Base-by-base conservation (phyloP, 1,140 invertebrate species). In the Lamellibrachia luymesi region DNA sequence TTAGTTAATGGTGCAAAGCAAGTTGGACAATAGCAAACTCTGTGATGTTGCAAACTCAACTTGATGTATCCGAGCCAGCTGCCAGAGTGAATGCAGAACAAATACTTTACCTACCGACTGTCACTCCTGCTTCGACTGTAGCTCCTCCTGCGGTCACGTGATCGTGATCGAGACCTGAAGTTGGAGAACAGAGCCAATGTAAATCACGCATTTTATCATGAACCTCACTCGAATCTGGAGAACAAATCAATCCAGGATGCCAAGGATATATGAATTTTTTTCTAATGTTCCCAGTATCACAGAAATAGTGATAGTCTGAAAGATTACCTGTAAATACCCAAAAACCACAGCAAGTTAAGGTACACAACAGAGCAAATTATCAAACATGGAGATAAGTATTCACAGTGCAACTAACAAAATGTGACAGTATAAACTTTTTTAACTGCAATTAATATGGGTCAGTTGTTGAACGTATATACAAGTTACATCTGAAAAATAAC, bases 101-200 rank as follows among this genome's bases (percentile, higher is more conserved):
- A 80, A 80, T 17, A 80, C 64, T 80, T 80, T 80, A 80, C 64
- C 64, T 80, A 80, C 64, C 64, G 56, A 51, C 51, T 52, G n/a
- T 50, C 25, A 92, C 93, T 93, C 51, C 91, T 10, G 91, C 93
- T 93, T 7, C 93, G 91, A 50, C 50, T 90, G 92, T 93, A 93
- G 38, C 92, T 93, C 38, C 92, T 80, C 89, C 89, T 93, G 49
- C 92, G 92, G 27, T 89, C 92, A 90, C 49, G 51, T 27, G 51
- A 50, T 51, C 51, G 92, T 7, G 92, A 93, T 8, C 92, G 92
- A 49, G 92, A 93, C 89, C 92, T 93, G 49, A 51, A 91, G 91
- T 10, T 50, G 91, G 91, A 91, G 17, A 49, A 50, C 4, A 13
- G 10, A 91, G 22, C 64, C 64, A 80, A 80, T 80, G 13, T 80